These are phyloP conservation scores for Chaetorhynchus papuensis DNA, from an alignment of 2,113 vertebrate species.

Conservation along the genomic window DNA sequence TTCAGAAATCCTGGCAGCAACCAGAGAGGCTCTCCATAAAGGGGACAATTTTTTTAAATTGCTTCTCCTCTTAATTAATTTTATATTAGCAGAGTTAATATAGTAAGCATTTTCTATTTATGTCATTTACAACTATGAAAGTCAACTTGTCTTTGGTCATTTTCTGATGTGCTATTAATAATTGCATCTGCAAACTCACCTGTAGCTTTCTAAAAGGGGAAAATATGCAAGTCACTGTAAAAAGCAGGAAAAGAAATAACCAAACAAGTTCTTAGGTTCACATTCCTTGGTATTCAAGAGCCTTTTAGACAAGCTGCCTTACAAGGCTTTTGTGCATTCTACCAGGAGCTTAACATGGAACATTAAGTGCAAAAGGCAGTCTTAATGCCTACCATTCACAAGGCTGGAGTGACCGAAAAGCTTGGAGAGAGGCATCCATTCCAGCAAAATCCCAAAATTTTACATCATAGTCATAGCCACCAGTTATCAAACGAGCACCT, in stretches of 20 bases:
- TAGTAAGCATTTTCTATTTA: not conserved
- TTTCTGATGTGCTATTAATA: not conserved
- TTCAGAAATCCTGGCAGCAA: not conserved
- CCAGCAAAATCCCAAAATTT: slow-evolving; percentile 98
- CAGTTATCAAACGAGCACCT: slow-evolving; percentile 92
- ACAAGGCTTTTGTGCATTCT: not conserved
- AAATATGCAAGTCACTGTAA: not conserved
- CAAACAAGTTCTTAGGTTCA: not conserved
- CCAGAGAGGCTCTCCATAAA: not conserved
- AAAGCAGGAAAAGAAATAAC: not conserved
- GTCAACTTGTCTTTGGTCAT: not conserved
- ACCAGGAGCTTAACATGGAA: not conserved
- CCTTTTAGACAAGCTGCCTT: not conserved
- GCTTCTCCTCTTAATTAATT: not conserved
- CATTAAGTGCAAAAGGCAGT: not conserved
- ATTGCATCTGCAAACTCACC: not conserved
- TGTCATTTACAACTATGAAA: not conserved
- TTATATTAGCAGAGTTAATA: not conserved
- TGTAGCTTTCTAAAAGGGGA: not conserved
- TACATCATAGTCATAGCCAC: slow-evolving; percentile 91
- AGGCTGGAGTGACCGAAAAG: slow-evolving; percentile 91
- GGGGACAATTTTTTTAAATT: not conserved
- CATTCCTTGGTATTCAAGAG: not conserved
- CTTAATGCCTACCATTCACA: slow-evolving; percentile 87
- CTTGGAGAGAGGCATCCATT: slow-evolving; percentile 92